phyloP scores from a whole-genome alignment of 2,113 vertebrate genomes.

The Perccottus glenii region DNA sequence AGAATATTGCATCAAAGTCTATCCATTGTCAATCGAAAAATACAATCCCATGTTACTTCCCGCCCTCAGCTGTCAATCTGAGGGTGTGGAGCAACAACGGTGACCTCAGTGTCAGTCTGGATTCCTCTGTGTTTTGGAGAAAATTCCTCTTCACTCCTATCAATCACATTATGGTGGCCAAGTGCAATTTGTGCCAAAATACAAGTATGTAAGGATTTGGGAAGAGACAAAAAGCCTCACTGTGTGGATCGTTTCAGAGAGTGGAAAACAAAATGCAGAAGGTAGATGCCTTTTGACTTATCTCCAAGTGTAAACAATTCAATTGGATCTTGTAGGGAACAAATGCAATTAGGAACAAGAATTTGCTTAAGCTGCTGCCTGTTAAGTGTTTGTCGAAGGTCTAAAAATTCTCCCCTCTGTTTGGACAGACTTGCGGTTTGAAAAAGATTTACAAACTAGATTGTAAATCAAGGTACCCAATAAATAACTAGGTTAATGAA shows the following conservation, averaged over 20 bases:
- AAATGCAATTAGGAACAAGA: conserved; percentile 73
- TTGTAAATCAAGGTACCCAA: background rate
- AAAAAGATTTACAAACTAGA: background rate
- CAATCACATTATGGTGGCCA: conserved; percentile 57
- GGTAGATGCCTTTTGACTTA: conserved; percentile 30
- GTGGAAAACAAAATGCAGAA: conserved; percentile 32
- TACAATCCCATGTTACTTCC: conserved; percentile 28
- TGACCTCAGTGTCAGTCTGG: conserved; percentile 66
- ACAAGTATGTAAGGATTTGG: conserved; percentile 44
- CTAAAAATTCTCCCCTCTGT: background rate
- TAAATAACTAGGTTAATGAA: conserved; percentile 23
- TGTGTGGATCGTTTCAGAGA: conserved; percentile 42
- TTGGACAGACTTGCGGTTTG: background rate
- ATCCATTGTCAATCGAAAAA: conserved; percentile 11
- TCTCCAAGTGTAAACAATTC: conserved; percentile 65
- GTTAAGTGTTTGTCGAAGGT: conserved; percentile 44
- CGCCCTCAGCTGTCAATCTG: conserved; percentile 44
- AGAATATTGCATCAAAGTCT: background rate
- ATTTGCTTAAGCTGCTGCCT: conserved; percentile 60
- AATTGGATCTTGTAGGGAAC: conserved; percentile 62
- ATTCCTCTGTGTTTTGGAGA: conserved; percentile 75
- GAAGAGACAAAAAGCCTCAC: conserved; percentile 49
- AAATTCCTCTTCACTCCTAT: conserved; percentile 69
- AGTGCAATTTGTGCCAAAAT: conserved; percentile 65
- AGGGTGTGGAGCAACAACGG: conserved; percentile 69